Evolutionary conservation across 1,140 invertebrate genomes (phyloP).

Genomic region (Drosophila pallidifrons): DNA sequence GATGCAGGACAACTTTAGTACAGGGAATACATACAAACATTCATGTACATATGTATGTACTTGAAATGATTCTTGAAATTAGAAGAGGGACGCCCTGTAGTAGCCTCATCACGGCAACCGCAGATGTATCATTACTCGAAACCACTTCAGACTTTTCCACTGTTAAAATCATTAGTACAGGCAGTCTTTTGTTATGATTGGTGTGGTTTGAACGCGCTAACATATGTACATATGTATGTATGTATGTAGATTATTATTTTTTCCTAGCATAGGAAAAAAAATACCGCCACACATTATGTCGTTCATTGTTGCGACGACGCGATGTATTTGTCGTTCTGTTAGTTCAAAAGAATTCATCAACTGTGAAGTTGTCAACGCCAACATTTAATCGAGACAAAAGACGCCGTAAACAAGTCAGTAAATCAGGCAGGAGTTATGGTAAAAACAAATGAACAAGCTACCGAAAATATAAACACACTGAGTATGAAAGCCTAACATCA

Average conservation of each 20-base stretch:
- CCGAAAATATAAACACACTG: slow-evolving; percentile 52
- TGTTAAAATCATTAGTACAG: slow-evolving; percentile 71
- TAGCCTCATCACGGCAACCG: no score
- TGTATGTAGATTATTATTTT: neutral
- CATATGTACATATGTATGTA: slow-evolving; percentile 49
- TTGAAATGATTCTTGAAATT: no score
- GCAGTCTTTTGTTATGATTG: slow-evolving; percentile 31
- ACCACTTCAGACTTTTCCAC: slow-evolving; percentile 74
- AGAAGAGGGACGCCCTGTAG: no score
- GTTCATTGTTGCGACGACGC: slow-evolving; percentile 7
- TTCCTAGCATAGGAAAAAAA: slow-evolving; percentile 29
- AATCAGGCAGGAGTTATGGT: slow-evolving; percentile 23
- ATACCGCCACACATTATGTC: slow-evolving; percentile 63
- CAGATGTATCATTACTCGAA: slow-evolving; percentile 37
- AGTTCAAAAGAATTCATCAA: slow-evolving; percentile 65
- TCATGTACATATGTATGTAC: no score
- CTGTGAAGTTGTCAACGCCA: slow-evolving; percentile 65
- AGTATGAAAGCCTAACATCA: neutral
- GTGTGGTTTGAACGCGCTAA: slow-evolving; percentile 14
- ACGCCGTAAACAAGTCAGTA: slow-evolving; percentile 70
- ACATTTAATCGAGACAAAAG: slow-evolving; percentile 67
- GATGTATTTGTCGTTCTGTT: slow-evolving; percentile 9
- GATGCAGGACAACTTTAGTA: no score
- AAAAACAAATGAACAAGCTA: slow-evolving; percentile 30
- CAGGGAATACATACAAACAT: no score